These are phyloP conservation scores for Antechinus stuartii DNA, from an alignment of 2,113 vertebrate species.

Conservation along the genomic window DNA sequence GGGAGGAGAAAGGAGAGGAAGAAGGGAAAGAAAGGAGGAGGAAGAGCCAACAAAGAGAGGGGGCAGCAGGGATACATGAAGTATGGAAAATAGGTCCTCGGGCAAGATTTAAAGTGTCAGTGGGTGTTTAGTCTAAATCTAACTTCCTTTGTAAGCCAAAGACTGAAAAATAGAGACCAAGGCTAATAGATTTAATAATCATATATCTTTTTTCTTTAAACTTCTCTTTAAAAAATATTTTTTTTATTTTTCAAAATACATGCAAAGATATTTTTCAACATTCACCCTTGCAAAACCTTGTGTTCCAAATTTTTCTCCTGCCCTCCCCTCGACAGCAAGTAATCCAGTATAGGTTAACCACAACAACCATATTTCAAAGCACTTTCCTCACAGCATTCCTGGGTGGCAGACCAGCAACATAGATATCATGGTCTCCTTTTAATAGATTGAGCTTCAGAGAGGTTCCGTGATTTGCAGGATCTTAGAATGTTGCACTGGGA, in stretches of 20 bases:
- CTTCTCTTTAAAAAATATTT: no score
- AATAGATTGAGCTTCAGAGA: not conserved
- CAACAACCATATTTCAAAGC: not conserved
- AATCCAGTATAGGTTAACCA: no score
- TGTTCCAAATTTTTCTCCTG: no score
- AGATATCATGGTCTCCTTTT: not conserved
- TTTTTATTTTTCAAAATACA: no score
- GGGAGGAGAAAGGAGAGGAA: no score
- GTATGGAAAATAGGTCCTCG: no score
- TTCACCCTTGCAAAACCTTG: no score
- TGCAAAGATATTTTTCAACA: no score
- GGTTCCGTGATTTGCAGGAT: not conserved
- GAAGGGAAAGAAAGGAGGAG: not conserved
- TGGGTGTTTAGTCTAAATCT: not conserved
- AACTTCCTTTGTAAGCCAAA: not conserved
- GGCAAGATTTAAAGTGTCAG: not conserved
- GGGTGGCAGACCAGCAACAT: not conserved
- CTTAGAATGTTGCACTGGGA: not conserved
- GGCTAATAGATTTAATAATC: not conserved
- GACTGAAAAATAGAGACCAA: not conserved
- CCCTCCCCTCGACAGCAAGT: no score
- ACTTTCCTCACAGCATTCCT: not conserved
- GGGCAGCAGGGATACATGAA: not conserved
- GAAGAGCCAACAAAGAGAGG: not conserved
- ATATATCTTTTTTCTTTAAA: not conserved